Evolutionary conservation across 2,797 vertebrate species (phyloP).

Genomic region (Odontamblyopus lacepedii): DNA sequence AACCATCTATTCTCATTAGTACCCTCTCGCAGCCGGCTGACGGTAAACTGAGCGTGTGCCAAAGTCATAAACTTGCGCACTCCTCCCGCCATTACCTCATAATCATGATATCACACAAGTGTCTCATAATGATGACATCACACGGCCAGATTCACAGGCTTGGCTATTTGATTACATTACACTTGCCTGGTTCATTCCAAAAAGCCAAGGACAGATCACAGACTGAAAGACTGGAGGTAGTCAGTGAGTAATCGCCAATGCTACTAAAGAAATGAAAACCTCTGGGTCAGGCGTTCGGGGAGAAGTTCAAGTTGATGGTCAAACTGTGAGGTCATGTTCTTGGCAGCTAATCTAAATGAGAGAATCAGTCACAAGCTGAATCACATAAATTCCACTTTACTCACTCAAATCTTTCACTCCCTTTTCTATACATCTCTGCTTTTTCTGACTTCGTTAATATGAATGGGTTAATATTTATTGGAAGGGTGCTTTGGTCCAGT

Average conservation of each 20-base stretch:
- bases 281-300: constrained; percentile 30
- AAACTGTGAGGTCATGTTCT: constrained; percentile 43
- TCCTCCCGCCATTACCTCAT: constrained; percentile 76
- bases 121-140: constrained; percentile 78
- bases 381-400: constrained; percentile 35
- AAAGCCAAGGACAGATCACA: constrained; percentile 64
- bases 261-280: constrained; percentile 54
- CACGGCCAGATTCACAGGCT: constrained; percentile 61
- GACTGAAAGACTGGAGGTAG: constrained; percentile 38
- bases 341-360: constrained; percentile 45
- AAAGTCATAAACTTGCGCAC: constrained; percentile 73
- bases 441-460: constrained; percentile 65
- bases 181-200: constrained; percentile 43
- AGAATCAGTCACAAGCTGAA: constrained; percentile 44
- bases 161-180: constrained; percentile 65
- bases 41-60: constrained; percentile 70
- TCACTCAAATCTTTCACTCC: constrained; percentile 39
- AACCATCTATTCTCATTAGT: constrained; percentile 75
- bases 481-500: constrained; percentile 25
- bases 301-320: constrained; percentile 32
- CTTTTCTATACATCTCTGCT: constrained; percentile 38
- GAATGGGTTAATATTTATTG: constrained; percentile 62
- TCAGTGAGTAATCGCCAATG: constrained; percentile 52
- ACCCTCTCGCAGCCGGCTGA: constrained; percentile 63
- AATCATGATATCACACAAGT: constrained; percentile 75